These are phyloP conservation scores for Thelaira solivaga DNA, from an alignment of 2,888 invertebrate genomes.

Conservation along the genomic window DNA sequence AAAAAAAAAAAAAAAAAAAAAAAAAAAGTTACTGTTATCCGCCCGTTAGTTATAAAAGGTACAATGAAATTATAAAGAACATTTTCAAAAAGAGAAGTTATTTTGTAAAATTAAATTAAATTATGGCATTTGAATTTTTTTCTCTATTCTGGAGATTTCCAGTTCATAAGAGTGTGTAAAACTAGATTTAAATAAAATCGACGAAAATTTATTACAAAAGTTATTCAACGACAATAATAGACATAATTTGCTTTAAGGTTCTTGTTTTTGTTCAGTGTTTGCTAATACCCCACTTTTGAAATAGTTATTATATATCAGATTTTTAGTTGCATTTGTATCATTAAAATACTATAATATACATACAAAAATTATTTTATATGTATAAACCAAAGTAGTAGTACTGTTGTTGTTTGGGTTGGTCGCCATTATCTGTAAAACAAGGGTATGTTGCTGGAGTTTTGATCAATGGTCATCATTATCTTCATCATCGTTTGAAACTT, in stretches of 20 bases:
- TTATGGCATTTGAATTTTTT: no score
- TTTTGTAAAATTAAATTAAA: no score
- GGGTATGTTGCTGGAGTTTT: slow-evolving; percentile 59
- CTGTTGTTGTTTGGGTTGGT: slow-evolving; percentile 62
- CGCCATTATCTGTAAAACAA: slow-evolving; percentile 67
- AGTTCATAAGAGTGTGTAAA: no score
- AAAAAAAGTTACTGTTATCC: no score
- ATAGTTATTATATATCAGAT: slow-evolving; percentile 56
- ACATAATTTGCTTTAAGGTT: neutral
- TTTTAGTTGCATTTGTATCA: slow-evolving; percentile 58
- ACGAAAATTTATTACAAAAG: no score
- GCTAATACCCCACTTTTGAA: slow-evolving; percentile 50
- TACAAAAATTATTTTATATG: slow-evolving; percentile 63
- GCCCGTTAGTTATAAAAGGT: no score
- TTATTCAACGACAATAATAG: neutral
- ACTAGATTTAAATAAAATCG: no score
- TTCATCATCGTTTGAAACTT: slow-evolving; percentile 58
- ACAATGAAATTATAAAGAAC: no score
- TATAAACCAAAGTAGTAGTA: slow-evolving; percentile 64
- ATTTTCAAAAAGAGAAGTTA: no score
- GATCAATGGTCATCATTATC: slow-evolving; percentile 63
- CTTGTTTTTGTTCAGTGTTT: neutral
- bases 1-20: no score
- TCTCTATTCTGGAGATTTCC: no score
- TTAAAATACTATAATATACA: slow-evolving; percentile 51